Percentiles rank a stretch among this genome's conserved stretches.
Conservation (phyloP, 2,113 vertebrate species). For the Gobiocypris rarus region DNA sequence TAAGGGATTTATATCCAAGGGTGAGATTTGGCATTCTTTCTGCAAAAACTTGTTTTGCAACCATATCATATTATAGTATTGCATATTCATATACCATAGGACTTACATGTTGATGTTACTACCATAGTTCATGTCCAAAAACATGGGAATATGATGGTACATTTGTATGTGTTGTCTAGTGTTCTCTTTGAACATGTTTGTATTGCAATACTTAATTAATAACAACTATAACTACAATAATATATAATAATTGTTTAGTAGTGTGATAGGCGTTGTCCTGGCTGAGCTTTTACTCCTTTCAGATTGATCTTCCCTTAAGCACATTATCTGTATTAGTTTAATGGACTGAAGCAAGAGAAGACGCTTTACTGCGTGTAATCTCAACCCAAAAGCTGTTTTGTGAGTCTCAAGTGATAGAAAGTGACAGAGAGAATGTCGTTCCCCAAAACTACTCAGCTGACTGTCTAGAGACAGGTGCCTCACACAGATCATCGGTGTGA, state of each 20-base stretch:
- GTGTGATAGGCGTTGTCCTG: background rate
- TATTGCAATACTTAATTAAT: too few relatives aligned
- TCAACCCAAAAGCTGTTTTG: background rate
- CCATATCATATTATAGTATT: too few relatives aligned
- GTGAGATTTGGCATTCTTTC: too few relatives aligned
- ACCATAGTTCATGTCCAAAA: background rate
- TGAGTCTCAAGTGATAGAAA: background rate
- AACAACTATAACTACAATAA: too few relatives aligned
- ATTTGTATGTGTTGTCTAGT: background rate
- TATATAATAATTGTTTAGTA: background rate
- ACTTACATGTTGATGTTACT: background rate
- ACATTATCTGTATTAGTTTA: constrained; percentile 31
- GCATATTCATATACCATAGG: background rate
- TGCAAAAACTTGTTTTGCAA: too few relatives aligned
- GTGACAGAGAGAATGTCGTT: background rate
- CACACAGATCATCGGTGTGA: background rate
- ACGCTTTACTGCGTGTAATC: background rate
- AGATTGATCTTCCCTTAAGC: constrained; percentile 14
- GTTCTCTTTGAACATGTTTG: background rate
- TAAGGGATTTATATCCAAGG: too few relatives aligned
- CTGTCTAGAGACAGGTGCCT: background rate
- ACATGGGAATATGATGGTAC: background rate
- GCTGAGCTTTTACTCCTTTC: background rate
- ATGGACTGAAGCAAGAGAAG: background rate
- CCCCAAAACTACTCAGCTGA: background rate